These are phyloP conservation scores for Ormyrus thymus DNA, from an alignment of 2,888 invertebrate species.

Conservation along the genomic window DNA sequence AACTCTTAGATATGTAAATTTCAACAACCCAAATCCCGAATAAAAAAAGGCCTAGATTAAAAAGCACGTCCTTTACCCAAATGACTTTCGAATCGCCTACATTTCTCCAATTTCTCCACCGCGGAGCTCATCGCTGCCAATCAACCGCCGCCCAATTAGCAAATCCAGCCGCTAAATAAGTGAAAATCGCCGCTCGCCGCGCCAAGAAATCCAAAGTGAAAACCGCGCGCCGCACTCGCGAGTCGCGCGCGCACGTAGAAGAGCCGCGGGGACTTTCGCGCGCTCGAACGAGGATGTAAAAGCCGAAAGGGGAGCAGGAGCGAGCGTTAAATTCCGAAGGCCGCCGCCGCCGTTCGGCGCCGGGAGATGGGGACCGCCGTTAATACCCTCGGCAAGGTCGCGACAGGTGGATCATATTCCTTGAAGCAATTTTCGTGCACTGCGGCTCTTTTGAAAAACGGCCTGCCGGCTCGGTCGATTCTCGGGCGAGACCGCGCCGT, in stretches of 20 bases:
- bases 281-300: neutral
- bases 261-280: constrained; percentile 14
- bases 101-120: too few relatives aligned
- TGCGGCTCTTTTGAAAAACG: neutral
- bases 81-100: too few relatives aligned
- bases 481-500: too few relatives aligned
- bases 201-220: constrained; percentile 29
- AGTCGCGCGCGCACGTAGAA: neutral
- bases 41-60: too few relatives aligned
- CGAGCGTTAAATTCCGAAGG: constrained; percentile 32
- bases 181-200: constrained; percentile 27
- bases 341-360: neutral
- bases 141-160: too few relatives aligned
- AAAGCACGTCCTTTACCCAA: too few relatives aligned
- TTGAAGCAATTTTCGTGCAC: too few relatives aligned
- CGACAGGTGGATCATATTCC: neutral
- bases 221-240: neutral
- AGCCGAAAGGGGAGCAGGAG: constrained; percentile 15
- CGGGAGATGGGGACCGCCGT: neutral
- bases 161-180: neutral
- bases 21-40: too few relatives aligned
- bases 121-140: too few relatives aligned
- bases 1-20: too few relatives aligned
- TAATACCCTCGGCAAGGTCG: constrained; percentile 33
- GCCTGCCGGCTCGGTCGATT: too few relatives aligned